Evolutionary conservation across 2,113 vertebrate genomes (phyloP), one percentile per base, ranked within the genome.

Genomic region (Myiagra hebetior): DNA sequence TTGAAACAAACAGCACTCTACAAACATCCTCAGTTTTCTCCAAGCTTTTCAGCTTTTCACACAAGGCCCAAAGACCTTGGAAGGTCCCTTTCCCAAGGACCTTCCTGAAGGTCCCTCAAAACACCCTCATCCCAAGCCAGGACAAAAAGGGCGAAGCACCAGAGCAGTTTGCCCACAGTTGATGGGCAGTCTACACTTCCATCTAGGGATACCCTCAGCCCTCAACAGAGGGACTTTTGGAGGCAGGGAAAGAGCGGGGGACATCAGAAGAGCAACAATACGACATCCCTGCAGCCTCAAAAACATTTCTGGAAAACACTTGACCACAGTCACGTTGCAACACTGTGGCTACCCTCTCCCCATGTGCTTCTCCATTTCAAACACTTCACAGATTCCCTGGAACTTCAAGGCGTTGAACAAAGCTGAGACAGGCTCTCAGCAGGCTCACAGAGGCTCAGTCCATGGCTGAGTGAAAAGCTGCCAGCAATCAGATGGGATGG

Each of bases 401-500:
- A 2, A 42, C 49, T 27, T 7, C 35, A 39, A 30, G 64, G 62
- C 65, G 75, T 59, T 6, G 49, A 60, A 11, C 59, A 59, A 27
- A 72, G 10, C 53, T 13, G 19, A 41, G 73, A 10, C n/a, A 49
- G 62, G 67, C 52, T 57, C 75, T 64, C 46, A 27, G 70, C 27
- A n/a, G 57, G 72, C 50, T 93, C 22, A 13, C 0, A 0, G 59
- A 39, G 41, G 5, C 5, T 3, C 65, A 17, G n/a, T 1, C 52
- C 13, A 39, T 4, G 33, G 79, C 50, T 65, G 60, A 62, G 67
- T 3, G 63, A 49, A 72, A 46, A 84, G 57, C 57, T 87, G 73
- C 44, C 85, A 39, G 56, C 0, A 0, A 59, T 46, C 88, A 68
- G 77, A 93, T 1, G 4, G 69, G 49, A 62, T 0, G 0, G 87